Conservation (phyloP, 2,888 invertebrate species). For the Patella pellucida region DNA sequence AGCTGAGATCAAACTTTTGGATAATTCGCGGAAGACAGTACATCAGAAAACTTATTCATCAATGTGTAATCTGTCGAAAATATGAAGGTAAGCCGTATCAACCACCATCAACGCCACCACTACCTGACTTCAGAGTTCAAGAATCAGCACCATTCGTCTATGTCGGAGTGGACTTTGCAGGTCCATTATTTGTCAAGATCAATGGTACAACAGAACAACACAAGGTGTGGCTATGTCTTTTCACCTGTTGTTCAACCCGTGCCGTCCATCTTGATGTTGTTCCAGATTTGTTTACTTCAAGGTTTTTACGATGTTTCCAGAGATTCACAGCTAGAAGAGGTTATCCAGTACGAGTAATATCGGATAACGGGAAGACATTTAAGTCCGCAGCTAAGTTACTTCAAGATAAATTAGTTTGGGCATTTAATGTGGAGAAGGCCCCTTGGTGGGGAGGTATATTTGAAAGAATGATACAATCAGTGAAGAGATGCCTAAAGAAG, state of each 20-base stretch:
- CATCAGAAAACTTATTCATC: neutral
- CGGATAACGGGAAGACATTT: neutral
- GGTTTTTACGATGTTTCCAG: neutral
- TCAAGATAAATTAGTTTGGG: neutral
- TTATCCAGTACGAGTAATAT: neutral
- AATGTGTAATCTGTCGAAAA: slow-evolving; percentile 3
- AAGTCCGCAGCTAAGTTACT: neutral
- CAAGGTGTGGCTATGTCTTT: neutral
- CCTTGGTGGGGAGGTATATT: neutral
- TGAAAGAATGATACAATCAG: neutral
- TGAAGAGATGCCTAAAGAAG: slow-evolving; percentile 1
- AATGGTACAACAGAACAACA: neutral
- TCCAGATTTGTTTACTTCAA: neutral
- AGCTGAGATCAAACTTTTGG: slow-evolving; percentile 9
- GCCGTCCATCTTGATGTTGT: neutral
- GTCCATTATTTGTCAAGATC: neutral
- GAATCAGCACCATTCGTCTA: slow-evolving; percentile 1
- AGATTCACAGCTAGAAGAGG: neutral
- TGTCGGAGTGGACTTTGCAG: slow-evolving; percentile 18
- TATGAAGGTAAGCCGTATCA: slow-evolving; percentile 13
- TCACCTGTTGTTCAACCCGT: neutral
- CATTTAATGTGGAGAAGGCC: neutral
- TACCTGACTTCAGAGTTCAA: slow-evolving; percentile 12
- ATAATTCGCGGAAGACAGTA: neutral
- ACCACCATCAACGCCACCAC: slow-evolving; percentile 3